These are phyloP conservation scores for Natator depressus DNA, from an alignment of 2,113 vertebrate genomes.

Conservation along the genomic window DNA sequence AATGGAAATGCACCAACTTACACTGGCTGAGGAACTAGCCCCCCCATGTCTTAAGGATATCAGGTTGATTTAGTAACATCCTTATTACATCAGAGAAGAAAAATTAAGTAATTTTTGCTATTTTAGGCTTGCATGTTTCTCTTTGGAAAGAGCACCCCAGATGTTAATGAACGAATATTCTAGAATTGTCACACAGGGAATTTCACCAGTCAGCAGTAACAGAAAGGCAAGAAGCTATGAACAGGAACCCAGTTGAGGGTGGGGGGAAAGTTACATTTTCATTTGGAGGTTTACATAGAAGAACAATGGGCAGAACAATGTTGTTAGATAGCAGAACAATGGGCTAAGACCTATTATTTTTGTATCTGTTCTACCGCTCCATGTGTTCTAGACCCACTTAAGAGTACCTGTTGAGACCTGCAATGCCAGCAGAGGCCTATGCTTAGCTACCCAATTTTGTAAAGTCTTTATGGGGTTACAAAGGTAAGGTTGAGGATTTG, in stretches of 20 bases:
- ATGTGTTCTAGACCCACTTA: no score
- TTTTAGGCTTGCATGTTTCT: no score
- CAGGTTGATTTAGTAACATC: background rate
- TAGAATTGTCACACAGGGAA: background rate
- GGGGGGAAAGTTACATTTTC: background rate
- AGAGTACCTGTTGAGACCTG: background rate
- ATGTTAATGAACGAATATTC: no score
- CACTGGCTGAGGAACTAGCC: background rate
- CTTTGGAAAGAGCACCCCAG: no score
- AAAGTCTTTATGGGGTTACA: background rate
- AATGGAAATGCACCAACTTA: background rate
- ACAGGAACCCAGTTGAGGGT: background rate
- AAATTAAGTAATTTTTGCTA: no score
- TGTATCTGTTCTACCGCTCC: background rate
- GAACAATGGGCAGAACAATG: no score
- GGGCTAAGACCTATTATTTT: background rate
- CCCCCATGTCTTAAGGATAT: background rate
- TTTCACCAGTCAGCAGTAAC: background rate
- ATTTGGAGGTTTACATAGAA: background rate
- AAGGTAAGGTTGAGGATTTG: background rate
- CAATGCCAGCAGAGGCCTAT: background rate
- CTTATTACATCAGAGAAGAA: background rate
- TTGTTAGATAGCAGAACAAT: background rate
- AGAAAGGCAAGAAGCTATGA: conserved; percentile 1
- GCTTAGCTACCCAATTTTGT: background rate